Conservation (phyloP, 2,797 vertebrate genomes). For the Cygnus olor region DNA sequence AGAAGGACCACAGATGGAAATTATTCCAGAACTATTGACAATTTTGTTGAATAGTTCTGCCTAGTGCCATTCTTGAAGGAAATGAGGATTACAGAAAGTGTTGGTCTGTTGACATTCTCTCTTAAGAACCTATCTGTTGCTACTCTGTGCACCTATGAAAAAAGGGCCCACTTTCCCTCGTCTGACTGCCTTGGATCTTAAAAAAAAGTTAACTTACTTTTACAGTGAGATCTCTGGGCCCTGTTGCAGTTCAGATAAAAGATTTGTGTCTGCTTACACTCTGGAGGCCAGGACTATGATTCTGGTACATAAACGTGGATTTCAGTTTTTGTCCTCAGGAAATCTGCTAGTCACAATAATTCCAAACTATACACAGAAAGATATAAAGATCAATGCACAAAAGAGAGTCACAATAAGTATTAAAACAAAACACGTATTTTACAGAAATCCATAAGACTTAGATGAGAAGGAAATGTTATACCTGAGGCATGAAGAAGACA, state of each 20-base stretch:
- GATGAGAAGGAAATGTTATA: constrained; percentile 38
- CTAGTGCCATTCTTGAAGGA: not conserved
- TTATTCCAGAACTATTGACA: not conserved
- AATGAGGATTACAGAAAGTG: not conserved
- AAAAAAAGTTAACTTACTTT: not conserved
- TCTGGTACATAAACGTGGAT: not conserved
- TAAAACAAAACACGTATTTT: constrained; percentile 54
- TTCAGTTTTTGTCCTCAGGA: constrained; percentile 44
- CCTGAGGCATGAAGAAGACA: constrained; percentile 51
- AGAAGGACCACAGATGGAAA: not conserved
- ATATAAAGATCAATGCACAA: constrained; percentile 55
- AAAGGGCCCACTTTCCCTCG: not conserved
- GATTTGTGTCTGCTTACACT: not conserved
- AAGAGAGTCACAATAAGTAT: constrained; percentile 44
- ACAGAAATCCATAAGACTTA: constrained; percentile 49
- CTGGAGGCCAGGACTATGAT: not conserved
- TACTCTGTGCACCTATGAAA: not conserved
- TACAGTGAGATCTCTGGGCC: not conserved
- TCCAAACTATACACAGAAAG: not conserved
- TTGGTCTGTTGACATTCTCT: not conserved
- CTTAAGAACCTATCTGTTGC: fast-evolving
- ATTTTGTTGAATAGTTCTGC: not conserved
- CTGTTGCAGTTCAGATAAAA: not conserved
- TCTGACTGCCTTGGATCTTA: not conserved
- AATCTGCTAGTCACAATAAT: constrained; percentile 41